phyloP scores from a whole-genome alignment of 2,888 invertebrate species.

The Galerucella calmariensis region DNA sequence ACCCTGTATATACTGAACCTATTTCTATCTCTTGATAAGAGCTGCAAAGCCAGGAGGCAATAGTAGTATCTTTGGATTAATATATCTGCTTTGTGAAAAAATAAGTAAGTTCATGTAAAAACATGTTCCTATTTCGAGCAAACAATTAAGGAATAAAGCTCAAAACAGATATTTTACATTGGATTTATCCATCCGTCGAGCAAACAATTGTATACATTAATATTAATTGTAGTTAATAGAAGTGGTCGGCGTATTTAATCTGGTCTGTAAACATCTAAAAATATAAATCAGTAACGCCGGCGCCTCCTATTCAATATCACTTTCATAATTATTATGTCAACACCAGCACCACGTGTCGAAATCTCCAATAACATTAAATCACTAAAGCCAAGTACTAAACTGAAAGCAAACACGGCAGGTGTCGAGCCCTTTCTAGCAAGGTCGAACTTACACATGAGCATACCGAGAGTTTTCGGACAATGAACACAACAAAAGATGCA shows the following conservation, averaged over 20 bases:
- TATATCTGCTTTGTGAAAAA: no score
- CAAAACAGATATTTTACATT: no score
- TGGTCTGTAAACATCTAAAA: neutral
- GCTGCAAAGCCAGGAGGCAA: no score
- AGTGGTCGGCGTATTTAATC: neutral
- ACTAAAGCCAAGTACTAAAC: conserved; percentile 7
- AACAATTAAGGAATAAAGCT: no score
- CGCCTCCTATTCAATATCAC: conserved; percentile 9
- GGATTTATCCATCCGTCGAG: no score
- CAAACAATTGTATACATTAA: no score
- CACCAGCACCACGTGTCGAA: conserved; percentile 21
- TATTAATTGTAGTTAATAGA: neutral
- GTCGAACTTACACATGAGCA: conserved; percentile 2
- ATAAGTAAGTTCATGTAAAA: no score
- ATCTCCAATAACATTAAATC: conserved; percentile 29
- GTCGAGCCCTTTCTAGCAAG: conserved; percentile 27
- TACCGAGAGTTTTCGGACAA: conserved; percentile 38
- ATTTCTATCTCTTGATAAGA: no score
- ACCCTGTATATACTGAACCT: no score
- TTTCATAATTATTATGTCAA: conserved; percentile 28
- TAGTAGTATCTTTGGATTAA: no score
- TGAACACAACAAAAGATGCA: conserved; percentile 43
- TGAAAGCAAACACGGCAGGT: conserved; percentile 14
- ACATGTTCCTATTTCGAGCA: no score
- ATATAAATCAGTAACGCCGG: conserved; percentile 5